phyloP scores from a whole-genome alignment of 2,888 invertebrate species.

The Horisme vitalbata region DNA sequence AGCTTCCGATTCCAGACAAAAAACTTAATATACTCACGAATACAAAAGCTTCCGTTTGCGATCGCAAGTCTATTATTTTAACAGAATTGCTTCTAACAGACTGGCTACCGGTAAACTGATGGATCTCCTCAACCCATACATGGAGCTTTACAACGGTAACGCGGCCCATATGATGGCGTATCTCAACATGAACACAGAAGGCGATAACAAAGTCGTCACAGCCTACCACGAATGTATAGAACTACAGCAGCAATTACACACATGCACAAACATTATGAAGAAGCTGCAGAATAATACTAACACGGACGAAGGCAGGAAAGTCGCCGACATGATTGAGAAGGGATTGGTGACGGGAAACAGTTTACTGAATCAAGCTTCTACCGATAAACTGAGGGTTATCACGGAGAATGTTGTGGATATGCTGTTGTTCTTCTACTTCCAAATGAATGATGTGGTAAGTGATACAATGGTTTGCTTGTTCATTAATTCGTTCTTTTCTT shows the following conservation, averaged over 20 bases:
- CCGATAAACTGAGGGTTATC: conserved; percentile 92
- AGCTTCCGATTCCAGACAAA: neutral
- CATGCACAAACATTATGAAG: conserved; percentile 89
- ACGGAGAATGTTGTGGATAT: conserved; percentile 92
- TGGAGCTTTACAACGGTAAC: conserved; percentile 91
- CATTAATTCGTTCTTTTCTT: neutral
- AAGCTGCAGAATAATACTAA: conserved; percentile 85
- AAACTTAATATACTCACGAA: no score
- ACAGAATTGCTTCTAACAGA: conserved; percentile 82
- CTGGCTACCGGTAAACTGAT: conserved; percentile 93
- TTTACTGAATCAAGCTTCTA: conserved; percentile 85
- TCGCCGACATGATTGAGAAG: conserved; percentile 57
- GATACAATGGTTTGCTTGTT: neutral
- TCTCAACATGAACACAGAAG: conserved; percentile 85
- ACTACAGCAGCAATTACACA: conserved; percentile 94
- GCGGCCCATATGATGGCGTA: conserved; percentile 93
- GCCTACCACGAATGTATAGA: conserved; percentile 90
- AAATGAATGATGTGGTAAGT: conserved; percentile 69
- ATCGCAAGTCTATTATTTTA: neutral
- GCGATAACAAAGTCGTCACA: conserved; percentile 78
- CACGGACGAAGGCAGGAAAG: conserved; percentile 59
- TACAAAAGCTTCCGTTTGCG: neutral
- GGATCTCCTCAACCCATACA: conserved; percentile 89
- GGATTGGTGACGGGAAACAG: conserved; percentile 63
- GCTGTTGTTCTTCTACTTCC: conserved; percentile 87